phyloP scores from a whole-genome alignment of 2,797 vertebrate species.

The Acropternis orthonyx region DNA sequence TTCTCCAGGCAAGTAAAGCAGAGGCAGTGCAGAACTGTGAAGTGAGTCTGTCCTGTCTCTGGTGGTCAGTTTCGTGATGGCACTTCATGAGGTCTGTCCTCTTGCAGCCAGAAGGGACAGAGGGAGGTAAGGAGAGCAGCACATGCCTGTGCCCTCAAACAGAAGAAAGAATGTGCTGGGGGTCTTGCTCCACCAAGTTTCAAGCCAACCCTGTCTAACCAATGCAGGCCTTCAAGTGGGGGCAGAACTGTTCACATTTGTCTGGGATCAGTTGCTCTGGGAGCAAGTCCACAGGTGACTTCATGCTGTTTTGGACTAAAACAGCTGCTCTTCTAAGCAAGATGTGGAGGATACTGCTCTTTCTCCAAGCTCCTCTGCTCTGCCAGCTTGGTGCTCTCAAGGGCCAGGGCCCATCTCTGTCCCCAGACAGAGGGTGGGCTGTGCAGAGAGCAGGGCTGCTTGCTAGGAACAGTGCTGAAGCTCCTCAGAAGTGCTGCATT shows the following conservation, averaged over 20 bases:
- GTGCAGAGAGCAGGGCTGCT: background rate
- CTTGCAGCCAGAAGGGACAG: background rate
- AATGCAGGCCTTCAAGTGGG: fast-evolving
- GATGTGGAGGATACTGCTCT: background rate
- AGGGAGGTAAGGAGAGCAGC: background rate
- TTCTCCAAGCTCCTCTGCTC: background rate
- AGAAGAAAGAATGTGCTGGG: fast-evolving
- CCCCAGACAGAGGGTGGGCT: fast-evolving
- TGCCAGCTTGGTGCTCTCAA: fast-evolving
- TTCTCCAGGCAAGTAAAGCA: background rate
- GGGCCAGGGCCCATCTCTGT: background rate
- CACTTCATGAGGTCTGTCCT: fast-evolving
- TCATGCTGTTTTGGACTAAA: background rate
- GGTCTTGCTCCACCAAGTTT: background rate
- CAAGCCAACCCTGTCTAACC: background rate
- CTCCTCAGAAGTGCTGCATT: background rate
- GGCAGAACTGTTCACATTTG: background rate
- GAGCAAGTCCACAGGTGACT: background rate
- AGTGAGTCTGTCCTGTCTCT: background rate
- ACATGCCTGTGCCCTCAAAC: fast-evolving
- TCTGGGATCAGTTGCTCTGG: background rate
- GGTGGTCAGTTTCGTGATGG: background rate
- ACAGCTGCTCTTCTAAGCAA: background rate
- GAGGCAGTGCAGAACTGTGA: background rate
- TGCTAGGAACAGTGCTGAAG: fast-evolving